These are phyloP conservation scores for Oreortyx pictus DNA, from an alignment of 2,797 vertebrate genomes.

Conservation along the genomic window DNA sequence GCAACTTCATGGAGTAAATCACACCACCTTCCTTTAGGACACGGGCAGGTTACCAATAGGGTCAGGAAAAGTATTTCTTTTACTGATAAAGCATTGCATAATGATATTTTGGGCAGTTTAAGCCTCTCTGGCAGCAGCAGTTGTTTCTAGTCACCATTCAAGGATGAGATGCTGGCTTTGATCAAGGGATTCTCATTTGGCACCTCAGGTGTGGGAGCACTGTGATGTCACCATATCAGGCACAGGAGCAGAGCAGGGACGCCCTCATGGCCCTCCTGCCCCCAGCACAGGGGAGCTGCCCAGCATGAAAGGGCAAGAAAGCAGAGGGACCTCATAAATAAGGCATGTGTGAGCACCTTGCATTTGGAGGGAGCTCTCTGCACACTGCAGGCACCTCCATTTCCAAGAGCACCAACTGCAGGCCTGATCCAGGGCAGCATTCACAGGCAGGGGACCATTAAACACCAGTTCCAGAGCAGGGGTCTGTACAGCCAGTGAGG, in stretches of 20 bases:
- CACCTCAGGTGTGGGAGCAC: rapidly evolving
- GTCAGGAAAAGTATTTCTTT: conserved; percentile 1
- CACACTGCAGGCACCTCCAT: background rate
- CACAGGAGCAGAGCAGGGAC: background rate
- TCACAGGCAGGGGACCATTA: conserved; percentile 23
- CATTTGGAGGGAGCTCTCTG: background rate
- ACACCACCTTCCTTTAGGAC: background rate
- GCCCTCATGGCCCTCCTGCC: background rate
- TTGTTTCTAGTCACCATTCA: background rate
- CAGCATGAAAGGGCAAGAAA: too few species aligned
- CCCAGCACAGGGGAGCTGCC: too few species aligned
- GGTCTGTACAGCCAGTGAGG: conserved; percentile 32
- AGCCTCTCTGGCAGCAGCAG: background rate
- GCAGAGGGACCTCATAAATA: background rate
- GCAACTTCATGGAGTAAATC: background rate
- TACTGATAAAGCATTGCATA: background rate
- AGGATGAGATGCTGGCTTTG: background rate
- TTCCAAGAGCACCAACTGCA: background rate
- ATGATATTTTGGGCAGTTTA: background rate
- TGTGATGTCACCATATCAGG: background rate
- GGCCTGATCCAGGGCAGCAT: too few species aligned
- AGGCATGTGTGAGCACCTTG: background rate
- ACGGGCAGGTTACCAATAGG: background rate
- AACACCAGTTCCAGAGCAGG: background rate
- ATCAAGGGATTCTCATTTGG: background rate